These are phyloP conservation scores for Acyrthosiphon pisum DNA, from an alignment of 1,140 invertebrate species.

Conservation along the genomic window DNA sequence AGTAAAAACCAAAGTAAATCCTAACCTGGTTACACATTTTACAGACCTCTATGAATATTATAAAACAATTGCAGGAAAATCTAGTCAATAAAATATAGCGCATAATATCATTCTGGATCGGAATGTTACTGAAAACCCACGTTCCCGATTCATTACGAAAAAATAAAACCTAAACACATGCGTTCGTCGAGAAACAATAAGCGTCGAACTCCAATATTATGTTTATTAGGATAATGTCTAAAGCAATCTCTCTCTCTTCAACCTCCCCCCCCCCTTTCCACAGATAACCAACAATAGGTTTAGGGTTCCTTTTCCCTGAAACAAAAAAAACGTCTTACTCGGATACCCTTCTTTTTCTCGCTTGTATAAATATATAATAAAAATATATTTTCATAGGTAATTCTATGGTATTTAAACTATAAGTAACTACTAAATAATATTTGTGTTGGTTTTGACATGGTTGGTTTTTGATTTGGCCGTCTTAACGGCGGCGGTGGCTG, in stretches of 20 bases:
- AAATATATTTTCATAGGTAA: not conserved
- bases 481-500: not conserved
- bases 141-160: no score
- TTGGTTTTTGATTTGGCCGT: constrained; percentile 46
- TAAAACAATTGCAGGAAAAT: not conserved
- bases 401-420: not conserved
- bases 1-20: not conserved
- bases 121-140: no score
- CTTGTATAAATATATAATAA: not conserved
- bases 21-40: not conserved
- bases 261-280: no score
- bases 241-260: not conserved
- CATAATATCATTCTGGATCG: no score
- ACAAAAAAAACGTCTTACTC: not conserved
- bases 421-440: not conserved
- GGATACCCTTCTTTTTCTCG: not conserved
- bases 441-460: constrained; percentile 35
- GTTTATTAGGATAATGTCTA: not conserved
- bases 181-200: not conserved
- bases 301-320: not conserved
- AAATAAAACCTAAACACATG: not conserved
- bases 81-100: no score
- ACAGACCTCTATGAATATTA: no score
- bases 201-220: no score
- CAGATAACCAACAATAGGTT: not conserved